A percentile compares a stretch with the other conserved stretches of the same genome.
Conservation (phyloP, 2,888 invertebrate genomes). For the Calephelis perditalis region DNA sequence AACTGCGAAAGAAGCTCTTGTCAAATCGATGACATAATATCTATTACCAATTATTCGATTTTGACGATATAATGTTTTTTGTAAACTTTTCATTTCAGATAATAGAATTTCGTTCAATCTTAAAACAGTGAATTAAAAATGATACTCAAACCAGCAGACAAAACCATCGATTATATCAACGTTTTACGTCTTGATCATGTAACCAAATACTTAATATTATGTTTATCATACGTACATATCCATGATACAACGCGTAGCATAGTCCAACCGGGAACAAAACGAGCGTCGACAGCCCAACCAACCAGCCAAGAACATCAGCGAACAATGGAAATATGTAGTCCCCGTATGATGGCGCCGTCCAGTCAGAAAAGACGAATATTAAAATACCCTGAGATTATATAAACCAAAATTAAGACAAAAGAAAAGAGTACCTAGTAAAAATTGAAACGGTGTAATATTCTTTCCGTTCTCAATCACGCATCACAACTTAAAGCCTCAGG, state of each 20-base stretch:
- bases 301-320: constrained; percentile 85
- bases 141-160: background rate
- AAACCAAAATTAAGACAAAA: no score
- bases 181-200: background rate
- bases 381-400: constrained; percentile 79
- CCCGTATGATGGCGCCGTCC: constrained; percentile 80
- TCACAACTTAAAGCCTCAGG: no score
- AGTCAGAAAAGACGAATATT: constrained; percentile 83
- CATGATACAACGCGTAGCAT: constrained; percentile 52
- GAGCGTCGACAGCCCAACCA: constrained; percentile 84
- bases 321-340: constrained; percentile 83
- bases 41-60: no score
- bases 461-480: no score
- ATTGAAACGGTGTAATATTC: no score
- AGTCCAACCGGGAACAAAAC: constrained; percentile 82
- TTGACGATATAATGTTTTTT: no score
- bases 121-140: constrained; percentile 9
- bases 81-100: no score
- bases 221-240: constrained; percentile 52
- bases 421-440: no score
- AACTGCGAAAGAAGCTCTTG: no score
- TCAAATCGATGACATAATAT: no score
- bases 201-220: no score
- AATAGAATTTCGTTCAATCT: no score
- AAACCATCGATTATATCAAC: constrained; percentile 9